These are phyloP conservation scores for Syngnathoides biaculeatus DNA, from an alignment of 2,113 vertebrate genomes.

Conservation along the genomic window DNA sequence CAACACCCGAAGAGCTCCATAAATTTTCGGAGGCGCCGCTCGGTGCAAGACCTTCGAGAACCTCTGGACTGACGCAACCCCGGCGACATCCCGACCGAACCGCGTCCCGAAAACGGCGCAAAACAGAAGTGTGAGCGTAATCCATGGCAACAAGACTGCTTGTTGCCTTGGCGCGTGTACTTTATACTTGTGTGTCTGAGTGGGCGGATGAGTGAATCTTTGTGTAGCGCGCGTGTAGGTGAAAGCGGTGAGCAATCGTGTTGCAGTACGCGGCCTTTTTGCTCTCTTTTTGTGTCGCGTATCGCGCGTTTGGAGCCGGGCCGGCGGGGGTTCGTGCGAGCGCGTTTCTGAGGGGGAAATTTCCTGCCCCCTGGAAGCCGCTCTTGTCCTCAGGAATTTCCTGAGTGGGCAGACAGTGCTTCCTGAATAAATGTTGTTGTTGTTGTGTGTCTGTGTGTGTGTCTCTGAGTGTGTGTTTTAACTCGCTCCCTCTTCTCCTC, in stretches of 20 bases:
- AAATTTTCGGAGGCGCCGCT: no score
- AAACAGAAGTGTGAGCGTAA: conserved; percentile 10
- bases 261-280: conserved; percentile 33
- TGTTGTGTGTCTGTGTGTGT: conserved; percentile 35
- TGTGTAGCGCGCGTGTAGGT: conserved; percentile 40
- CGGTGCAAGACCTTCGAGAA: no score
- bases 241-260: conserved; percentile 12
- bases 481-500: conserved; percentile 57
- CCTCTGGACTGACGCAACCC: no score
- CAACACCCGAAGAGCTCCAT: no score
- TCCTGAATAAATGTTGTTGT: conserved; percentile 91
- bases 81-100: no score
- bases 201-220: conserved; percentile 60
- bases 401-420: conserved; percentile 97
- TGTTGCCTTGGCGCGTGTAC: conserved; percentile 45
- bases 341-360: conserved; percentile 90
- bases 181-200: conserved; percentile 46
- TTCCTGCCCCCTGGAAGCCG: conserved; percentile 97
- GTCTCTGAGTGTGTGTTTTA: conserved; percentile 33
- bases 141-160: conserved; percentile 60
- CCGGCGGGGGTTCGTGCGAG: conserved; percentile 2
- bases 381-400: conserved; percentile 97
- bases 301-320: conserved; percentile 24
- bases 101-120: no score
- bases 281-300: conserved; percentile 23